Percentiles rank a stretch among this genome's conserved stretches.
Evolutionary conservation across 2,888 invertebrate species (phyloP).

Genomic region (Anthoptus insignis): DNA sequence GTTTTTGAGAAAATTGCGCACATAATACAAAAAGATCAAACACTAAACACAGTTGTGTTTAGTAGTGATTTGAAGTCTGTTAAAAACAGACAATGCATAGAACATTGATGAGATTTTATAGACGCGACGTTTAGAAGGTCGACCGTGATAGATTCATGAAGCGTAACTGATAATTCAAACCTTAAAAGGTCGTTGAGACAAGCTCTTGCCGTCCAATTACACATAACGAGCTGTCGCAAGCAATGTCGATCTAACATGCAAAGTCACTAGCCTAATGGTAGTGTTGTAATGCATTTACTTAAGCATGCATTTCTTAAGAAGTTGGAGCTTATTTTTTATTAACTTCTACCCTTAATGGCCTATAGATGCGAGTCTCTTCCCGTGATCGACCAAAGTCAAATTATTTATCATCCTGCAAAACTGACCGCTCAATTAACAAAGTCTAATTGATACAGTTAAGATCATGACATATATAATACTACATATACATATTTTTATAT

Average conservation of each 20-base stretch:
- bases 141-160: conserved; percentile 39
- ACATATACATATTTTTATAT: too few relatives aligned
- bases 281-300: conserved; percentile 16
- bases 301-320: conserved; percentile 6
- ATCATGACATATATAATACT: too few relatives aligned
- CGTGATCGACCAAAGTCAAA: too few relatives aligned
- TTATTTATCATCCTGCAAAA: too few relatives aligned
- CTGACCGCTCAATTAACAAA: too few relatives aligned
- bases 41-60: too few relatives aligned
- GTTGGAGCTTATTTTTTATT: neutral
- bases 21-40: too few relatives aligned
- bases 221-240: conserved; percentile 54
- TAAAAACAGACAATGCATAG: too few relatives aligned
- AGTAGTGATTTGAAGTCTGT: too few relatives aligned
- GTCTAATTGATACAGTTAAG: too few relatives aligned
- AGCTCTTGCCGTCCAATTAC: conserved; percentile 56
- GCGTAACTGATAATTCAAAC: conserved; percentile 41
- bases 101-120: conserved; percentile 2
- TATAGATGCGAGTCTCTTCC: too few relatives aligned
- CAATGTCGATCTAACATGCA: conserved; percentile 40
- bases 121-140: conserved; percentile 34
- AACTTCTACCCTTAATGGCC: neutral
- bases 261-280: conserved; percentile 39
- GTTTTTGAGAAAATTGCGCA: too few relatives aligned
- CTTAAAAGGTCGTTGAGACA: conserved; percentile 42